phyloP scores from a whole-genome alignment of 92 coral and sea anemone species.

The Bergia puertoricense region DNA sequence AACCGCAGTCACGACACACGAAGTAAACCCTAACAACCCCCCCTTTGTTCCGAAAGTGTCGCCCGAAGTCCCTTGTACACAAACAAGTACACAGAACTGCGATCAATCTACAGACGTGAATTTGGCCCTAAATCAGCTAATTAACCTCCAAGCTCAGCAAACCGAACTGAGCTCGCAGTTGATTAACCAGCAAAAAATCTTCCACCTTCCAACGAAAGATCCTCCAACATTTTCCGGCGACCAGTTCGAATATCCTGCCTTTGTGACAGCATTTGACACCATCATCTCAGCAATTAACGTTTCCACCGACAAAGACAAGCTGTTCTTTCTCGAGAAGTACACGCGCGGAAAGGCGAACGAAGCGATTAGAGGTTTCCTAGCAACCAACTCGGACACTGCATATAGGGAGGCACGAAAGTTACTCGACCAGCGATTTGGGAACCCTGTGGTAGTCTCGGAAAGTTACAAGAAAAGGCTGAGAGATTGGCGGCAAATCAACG shows the following conservation, averaged over 20 bases:
- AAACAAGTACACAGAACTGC: not conserved
- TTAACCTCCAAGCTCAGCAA: constrained; percentile 29
- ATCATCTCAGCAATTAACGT: constrained; percentile 57
- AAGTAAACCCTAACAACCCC: not conserved
- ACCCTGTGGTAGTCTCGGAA: not conserved
- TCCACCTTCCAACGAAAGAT: constrained; percentile 55
- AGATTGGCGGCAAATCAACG: not conserved
- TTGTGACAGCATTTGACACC: constrained; percentile 55
- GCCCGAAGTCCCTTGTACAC: no score
- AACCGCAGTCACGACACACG: not conserved
- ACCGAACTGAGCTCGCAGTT: constrained; percentile 51
- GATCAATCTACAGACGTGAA: not conserved
- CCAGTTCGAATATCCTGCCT: constrained; percentile 44
- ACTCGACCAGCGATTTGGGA: constrained; percentile 5
- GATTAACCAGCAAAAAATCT: constrained; percentile 48
- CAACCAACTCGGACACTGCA: constrained; percentile 24
- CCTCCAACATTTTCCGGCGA: constrained; percentile 59
- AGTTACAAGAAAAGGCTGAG: not conserved
- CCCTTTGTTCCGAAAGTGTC: no score
- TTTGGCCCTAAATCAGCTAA: constrained; percentile 38
- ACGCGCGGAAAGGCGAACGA: constrained; percentile 43
- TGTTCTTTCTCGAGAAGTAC: constrained; percentile 29
- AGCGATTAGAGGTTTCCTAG: constrained; percentile 25
- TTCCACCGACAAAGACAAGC: constrained; percentile 41
- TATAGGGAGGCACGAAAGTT: constrained; percentile 28